Evolutionary conservation across 2,113 vertebrate species (phyloP).

Genomic region (Bubo blakistoni): DNA sequence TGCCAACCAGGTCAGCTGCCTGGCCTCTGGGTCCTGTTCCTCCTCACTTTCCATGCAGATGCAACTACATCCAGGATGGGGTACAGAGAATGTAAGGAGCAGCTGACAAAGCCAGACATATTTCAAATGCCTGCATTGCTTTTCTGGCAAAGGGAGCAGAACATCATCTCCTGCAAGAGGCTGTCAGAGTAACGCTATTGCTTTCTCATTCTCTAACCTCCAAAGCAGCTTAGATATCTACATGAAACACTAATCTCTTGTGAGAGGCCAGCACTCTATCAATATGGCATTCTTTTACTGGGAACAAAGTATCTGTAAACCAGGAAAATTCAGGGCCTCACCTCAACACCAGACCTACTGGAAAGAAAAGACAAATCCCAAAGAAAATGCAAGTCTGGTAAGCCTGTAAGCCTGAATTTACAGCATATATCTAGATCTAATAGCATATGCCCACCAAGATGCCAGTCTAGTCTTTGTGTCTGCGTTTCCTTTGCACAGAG

Average conservation of each 20-base stretch:
- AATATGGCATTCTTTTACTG: not conserved
- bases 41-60: not conserved
- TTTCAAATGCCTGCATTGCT: fast-evolving
- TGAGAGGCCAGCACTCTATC: not conserved
- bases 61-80: not conserved
- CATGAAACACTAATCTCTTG: not conserved
- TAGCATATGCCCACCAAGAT: not conserved
- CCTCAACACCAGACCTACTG: not conserved
- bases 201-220: not conserved
- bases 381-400: not conserved
- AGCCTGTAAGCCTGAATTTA: not conserved
- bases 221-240: not conserved
- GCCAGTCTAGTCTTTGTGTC: not conserved
- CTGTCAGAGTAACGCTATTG: not conserved
- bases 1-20: not conserved
- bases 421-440: not conserved
- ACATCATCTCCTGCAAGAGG: not conserved
- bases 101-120: not conserved
- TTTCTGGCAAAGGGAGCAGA: not conserved
- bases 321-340: not conserved
- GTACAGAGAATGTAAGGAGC: not conserved
- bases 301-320: not conserved
- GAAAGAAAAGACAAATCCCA: not conserved
- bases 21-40: not conserved
- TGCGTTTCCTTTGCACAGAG: not conserved